Conservation (phyloP, 2,113 vertebrate genomes). For the Scopus umbretta region DNA sequence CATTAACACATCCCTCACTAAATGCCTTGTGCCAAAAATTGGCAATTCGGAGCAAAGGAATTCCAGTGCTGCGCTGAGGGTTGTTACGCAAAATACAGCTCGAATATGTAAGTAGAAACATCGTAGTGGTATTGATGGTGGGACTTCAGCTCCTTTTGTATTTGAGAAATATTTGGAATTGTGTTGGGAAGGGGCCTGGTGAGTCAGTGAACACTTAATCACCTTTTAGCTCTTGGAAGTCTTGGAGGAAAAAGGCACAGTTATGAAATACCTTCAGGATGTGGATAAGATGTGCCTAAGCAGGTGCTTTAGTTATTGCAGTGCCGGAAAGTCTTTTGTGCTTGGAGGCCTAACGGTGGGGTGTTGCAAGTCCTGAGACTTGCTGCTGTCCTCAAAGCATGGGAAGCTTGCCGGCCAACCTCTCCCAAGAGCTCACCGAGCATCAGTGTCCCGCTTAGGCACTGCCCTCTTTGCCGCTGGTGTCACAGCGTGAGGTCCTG, state of each 20-base stretch:
- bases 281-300: neutral
- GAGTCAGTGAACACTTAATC: neutral
- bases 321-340: neutral
- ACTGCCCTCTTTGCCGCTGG: fast-evolving
- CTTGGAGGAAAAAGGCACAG: neutral
- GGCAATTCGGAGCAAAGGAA: neutral
- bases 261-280: neutral
- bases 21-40: fast-evolving
- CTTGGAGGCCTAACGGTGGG: neutral
- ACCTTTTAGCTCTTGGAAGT: neutral
- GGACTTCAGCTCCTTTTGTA: neutral
- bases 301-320: neutral
- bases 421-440: neutral
- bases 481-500: neutral
- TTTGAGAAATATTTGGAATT: neutral
- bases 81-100: neutral
- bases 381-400: neutral
- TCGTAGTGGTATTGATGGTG: neutral
- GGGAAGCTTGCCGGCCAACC: too few species aligned
- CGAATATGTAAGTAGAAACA: too few species aligned
- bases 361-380: neutral
- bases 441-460: neutral
- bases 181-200: neutral
- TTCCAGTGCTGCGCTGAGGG: neutral
- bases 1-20: neutral